A percentile compares a stretch with the other conserved stretches of the same genome.
Evolutionary conservation across 2,113 vertebrate genomes (phyloP).

Genomic region (Zapus hudsonius): DNA sequence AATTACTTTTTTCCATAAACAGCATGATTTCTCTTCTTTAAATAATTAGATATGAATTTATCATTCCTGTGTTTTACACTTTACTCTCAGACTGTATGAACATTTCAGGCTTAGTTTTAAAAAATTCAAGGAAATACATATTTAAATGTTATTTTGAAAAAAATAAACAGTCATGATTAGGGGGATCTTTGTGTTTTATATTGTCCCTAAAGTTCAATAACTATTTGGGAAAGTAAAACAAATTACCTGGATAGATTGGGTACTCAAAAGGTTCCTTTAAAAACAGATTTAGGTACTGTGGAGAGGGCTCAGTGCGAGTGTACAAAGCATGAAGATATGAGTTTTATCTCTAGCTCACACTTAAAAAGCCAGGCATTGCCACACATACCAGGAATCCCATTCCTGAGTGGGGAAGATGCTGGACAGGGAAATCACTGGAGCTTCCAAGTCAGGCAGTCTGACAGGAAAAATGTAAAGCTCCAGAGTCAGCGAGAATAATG

Average conservation of each 20-base stretch:
- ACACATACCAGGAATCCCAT: no score
- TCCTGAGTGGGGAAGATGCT: no score
- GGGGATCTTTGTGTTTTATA: neutral
- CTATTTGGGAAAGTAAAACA: neutral
- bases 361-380: no score
- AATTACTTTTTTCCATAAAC: neutral
- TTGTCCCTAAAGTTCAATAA: neutral
- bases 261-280: slow-evolving; percentile 29
- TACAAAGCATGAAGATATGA: no score
- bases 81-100: neutral
- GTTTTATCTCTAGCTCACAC: no score
- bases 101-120: neutral
- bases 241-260: neutral
- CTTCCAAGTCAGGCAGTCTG: no score
- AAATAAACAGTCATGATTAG: slow-evolving; percentile 27
- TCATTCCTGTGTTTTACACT: neutral
- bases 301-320: no score
- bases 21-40: neutral
- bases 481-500: no score
- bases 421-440: no score
- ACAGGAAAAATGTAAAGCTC: no score
- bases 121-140: neutral
- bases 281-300: neutral
- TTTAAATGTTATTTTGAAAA: slow-evolving; percentile 50
- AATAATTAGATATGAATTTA: slow-evolving; percentile 18